Evolutionary conservation across 2,113 vertebrate genomes (phyloP).

Genomic region (Fregetta grallaria): DNA sequence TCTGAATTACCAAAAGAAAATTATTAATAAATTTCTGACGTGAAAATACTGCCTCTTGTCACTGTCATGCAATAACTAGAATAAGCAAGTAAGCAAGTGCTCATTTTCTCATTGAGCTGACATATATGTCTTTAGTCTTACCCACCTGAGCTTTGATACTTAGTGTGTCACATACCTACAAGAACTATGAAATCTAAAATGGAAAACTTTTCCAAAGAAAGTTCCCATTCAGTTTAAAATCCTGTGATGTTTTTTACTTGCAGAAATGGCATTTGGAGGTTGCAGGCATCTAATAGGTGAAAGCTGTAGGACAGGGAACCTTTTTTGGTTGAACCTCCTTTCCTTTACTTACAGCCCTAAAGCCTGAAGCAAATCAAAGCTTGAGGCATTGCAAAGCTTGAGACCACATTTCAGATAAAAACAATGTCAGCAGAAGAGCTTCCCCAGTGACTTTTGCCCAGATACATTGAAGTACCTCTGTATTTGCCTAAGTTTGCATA

Average conservation of each 20-base stretch:
- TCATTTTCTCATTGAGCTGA: constrained; percentile 10
- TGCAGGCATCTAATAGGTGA: background rate
- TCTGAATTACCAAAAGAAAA: constrained; percentile 17
- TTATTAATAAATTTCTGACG: constrained; percentile 35
- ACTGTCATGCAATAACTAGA: background rate
- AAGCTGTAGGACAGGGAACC: background rate
- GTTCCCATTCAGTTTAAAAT: background rate
- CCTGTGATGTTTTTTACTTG: background rate
- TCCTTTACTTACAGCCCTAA: background rate
- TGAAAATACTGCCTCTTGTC: constrained; percentile 4
- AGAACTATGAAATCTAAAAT: background rate
- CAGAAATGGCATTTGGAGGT: background rate
- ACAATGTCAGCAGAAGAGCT: background rate
- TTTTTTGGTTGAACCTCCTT: background rate
- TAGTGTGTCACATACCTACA: background rate
- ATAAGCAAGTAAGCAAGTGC: constrained; percentile 6
- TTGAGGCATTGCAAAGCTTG: background rate
- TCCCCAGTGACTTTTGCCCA: background rate
- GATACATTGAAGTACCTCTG: too few species aligned
- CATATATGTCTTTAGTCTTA: background rate
- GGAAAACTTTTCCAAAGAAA: background rate
- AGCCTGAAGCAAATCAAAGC: background rate
- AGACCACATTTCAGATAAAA: background rate
- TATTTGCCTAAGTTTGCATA: background rate
- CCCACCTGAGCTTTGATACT: background rate